Percentiles rank a stretch among this genome's conserved stretches.
Evolutionary conservation across 2,888 invertebrate species (phyloP).

Genomic region (Lasioglossum figueresi): DNA sequence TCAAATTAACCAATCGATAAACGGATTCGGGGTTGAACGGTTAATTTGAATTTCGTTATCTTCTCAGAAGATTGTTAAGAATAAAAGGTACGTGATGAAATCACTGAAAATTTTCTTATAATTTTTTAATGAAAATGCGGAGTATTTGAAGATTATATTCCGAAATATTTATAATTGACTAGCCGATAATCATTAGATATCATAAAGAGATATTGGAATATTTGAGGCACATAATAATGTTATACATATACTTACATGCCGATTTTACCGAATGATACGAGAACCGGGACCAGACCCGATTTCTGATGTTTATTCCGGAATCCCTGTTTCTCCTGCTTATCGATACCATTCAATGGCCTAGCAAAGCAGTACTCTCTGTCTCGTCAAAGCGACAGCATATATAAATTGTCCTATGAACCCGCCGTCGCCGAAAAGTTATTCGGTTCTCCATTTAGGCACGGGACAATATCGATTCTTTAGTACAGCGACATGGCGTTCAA

Average conservation of each 20-base stretch:
- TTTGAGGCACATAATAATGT: neutral
- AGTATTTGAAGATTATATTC: neutral
- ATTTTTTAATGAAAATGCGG: neutral
- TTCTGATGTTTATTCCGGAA: neutral
- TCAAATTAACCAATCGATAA: neutral
- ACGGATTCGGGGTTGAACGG: no score
- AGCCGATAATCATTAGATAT: neutral
- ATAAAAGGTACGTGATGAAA: neutral
- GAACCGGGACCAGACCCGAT: neutral
- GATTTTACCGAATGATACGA: neutral
- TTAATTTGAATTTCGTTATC: neutral
- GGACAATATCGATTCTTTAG: slow-evolving; percentile 1
- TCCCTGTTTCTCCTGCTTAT: slow-evolving; percentile 38
- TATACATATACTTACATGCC: no score
- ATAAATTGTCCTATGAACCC: slow-evolving; percentile 59
- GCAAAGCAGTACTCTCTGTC: slow-evolving; percentile 74
- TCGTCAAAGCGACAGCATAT: slow-evolving; percentile 74
- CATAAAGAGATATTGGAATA: neutral
- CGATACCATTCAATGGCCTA: slow-evolving; percentile 48
- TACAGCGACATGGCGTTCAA: slow-evolving; percentile 39
- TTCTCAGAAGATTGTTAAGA: neutral
- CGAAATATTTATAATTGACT: neutral
- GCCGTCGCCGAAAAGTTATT: slow-evolving; percentile 24
- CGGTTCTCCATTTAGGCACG: neutral
- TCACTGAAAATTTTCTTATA: neutral